Conservation (phyloP, 2,888 invertebrate genomes). For the Hydrotaea cyrtoneurina region DNA sequence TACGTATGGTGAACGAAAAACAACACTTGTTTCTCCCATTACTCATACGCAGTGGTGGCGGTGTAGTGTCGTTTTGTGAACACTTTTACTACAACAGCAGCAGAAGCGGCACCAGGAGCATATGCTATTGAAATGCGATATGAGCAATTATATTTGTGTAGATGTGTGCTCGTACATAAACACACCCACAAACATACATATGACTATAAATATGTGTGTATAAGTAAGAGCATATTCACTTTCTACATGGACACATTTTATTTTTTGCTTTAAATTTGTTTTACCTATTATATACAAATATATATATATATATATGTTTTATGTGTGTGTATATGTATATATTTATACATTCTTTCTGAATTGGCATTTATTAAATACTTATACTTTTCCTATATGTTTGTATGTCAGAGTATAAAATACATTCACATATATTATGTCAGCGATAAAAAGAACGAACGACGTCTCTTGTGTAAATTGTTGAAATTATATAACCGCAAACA, state of each 20-base stretch:
- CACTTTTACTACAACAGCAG: neutral
- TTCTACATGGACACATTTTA: neutral
- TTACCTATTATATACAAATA: too few species aligned
- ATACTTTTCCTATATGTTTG: neutral
- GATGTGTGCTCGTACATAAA: neutral
- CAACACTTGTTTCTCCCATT: neutral
- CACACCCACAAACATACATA: neutral
- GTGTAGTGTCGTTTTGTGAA: neutral
- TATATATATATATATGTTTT: too few species aligned
- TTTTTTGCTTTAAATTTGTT: neutral
- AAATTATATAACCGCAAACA: neutral
- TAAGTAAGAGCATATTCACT: neutral
- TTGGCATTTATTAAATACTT: constrained; percentile 22
- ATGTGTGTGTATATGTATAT: neutral
- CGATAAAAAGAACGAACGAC: neutral
- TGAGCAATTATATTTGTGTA: constrained; percentile 33
- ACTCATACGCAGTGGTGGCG: constrained; percentile 2
- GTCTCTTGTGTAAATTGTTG: neutral
- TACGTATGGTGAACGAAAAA: neutral
- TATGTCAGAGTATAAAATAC: neutral
- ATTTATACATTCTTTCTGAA: neutral
- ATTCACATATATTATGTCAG: constrained; percentile 3
- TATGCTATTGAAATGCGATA: constrained; percentile 39
- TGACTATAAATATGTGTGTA: neutral
- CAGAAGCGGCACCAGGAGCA: neutral